A percentile compares a stretch with the other conserved stretches of the same genome.
phyloP scores from a whole-genome alignment of 2,797 vertebrate genomes.

The Spondyliosoma cantharus region DNA sequence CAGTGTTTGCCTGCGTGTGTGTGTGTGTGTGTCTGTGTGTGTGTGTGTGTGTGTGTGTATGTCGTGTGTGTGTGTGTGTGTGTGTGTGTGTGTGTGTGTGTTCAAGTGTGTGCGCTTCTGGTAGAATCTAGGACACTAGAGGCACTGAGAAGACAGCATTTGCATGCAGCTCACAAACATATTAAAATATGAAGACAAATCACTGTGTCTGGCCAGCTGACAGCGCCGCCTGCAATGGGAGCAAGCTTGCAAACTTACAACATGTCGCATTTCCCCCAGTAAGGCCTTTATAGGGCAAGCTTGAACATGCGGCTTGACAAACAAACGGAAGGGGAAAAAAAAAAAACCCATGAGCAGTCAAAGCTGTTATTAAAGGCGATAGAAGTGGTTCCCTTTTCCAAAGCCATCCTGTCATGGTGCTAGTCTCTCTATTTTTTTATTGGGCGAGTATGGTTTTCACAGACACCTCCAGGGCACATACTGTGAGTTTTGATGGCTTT shows the following conservation, averaged over 20 bases:
- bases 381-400: slow-evolving; percentile 72
- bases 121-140: slow-evolving; percentile 72
- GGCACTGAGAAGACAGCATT: slow-evolving; percentile 72
- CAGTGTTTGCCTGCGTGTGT: slow-evolving; percentile 34
- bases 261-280: slow-evolving; percentile 69
- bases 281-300: slow-evolving; percentile 74
- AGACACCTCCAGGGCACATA: slow-evolving; percentile 65
- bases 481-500: slow-evolving; percentile 65
- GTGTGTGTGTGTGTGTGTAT: slow-evolving; percentile 2
- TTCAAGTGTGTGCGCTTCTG: slow-evolving; percentile 29
- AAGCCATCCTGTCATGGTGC: slow-evolving; percentile 64
- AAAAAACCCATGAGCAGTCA: slow-evolving; percentile 57
- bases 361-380: slow-evolving; percentile 80
- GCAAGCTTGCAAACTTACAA: slow-evolving; percentile 71
- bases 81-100: slow-evolving; percentile 39
- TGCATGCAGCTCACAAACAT: slow-evolving; percentile 80
- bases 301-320: slow-evolving; percentile 74
- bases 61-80: slow-evolving; percentile 32
- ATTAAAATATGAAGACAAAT: slow-evolving; percentile 86
- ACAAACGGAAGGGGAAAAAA: slow-evolving; percentile 70
- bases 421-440: slow-evolving; percentile 53
- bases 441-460: slow-evolving; percentile 59
- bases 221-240: slow-evolving; percentile 69
- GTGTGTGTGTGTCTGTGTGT: slow-evolving; percentile 38
- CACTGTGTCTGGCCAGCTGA: slow-evolving; percentile 76